Percentiles rank a stretch among this genome's conserved stretches.
Conservation (phyloP, 2,888 invertebrate species). For the Sacculina carcini region DNA sequence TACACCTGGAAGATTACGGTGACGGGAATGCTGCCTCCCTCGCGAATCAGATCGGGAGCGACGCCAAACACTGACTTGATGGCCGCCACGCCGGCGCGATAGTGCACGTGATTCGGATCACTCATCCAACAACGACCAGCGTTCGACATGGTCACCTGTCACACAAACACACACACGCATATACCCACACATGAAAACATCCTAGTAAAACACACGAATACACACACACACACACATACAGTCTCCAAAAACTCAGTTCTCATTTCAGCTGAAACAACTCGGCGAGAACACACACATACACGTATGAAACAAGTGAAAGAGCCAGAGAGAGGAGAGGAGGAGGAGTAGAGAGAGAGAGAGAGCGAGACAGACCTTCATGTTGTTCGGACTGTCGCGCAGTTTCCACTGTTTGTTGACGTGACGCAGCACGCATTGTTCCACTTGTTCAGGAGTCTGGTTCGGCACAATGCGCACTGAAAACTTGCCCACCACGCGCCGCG, state of each 20-base stretch:
- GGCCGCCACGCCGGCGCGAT: slow-evolving; percentile 57
- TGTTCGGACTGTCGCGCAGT: slow-evolving; percentile 56
- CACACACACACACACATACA: slow-evolving; percentile 19
- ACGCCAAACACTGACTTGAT: slow-evolving; percentile 59
- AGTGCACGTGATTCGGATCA: slow-evolving; percentile 74
- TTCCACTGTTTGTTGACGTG: slow-evolving; percentile 51
- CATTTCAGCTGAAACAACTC: too few species aligned
- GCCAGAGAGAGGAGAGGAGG: too few species aligned
- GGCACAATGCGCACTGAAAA: slow-evolving; percentile 95
- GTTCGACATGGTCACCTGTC: slow-evolving; percentile 27
- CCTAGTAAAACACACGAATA: background rate
- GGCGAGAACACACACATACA: too few species aligned
- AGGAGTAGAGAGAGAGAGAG: too few species aligned
- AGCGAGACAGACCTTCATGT: slow-evolving; percentile 33
- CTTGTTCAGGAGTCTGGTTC: slow-evolving; percentile 54
- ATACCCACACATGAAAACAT: background rate
- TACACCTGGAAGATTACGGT: slow-evolving; percentile 47
- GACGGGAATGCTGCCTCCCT: slow-evolving; percentile 93
- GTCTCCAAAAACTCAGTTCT: too few species aligned
- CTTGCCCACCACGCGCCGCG: slow-evolving; percentile 75
- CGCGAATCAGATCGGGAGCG: slow-evolving; percentile 80
- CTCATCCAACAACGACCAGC: slow-evolving; percentile 79
- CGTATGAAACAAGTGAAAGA: too few species aligned
- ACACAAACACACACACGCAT: slow-evolving; percentile 10
- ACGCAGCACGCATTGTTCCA: slow-evolving; percentile 48